Base-by-base conservation (phyloP, 2,888 invertebrate genomes). In the Chalcis sispes region DNA sequence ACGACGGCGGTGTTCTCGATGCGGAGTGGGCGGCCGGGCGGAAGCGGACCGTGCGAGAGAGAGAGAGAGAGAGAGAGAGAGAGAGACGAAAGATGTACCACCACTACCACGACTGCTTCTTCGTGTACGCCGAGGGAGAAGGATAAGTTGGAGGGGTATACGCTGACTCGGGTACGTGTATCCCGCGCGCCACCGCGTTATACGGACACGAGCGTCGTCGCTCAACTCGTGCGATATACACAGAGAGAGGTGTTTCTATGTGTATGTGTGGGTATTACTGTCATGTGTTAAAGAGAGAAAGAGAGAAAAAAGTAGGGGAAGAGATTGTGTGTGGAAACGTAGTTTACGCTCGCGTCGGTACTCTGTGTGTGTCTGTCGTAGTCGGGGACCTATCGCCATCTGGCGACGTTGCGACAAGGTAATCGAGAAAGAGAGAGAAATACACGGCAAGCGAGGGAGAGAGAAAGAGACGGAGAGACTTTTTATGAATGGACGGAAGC, bases 401-500 rank as follows among this genome's bases (percentile, higher is more conserved):
- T 88, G 84, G 84, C 83, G 87, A 83, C 82, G 82, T 80, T 80
- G 82, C 81, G 81, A 29, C 67, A 40, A 64, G 81, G 18, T 75
- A 50, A 74, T 64, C 75, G 61, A 72, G 66, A 48, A 40, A 67
- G 56, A 52, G 59, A 48, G 36, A 46, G 54, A 48, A n/a, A 52
- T 56, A 32, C 71, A 58, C 62, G 20, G 8, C 46, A 59, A 25
- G 72, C 23, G 18, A 71, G 75, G 70, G 77, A 82, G 83, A 85
- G 46, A 29, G 64, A 46, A 18, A 48, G 66, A 42, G 72, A 66
- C 58, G 72, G 75, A 72, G 77, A 83, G 82, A 86, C 88, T 89
- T 89, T 88, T 89, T 88, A 88, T 88, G 88, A 88, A 88, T 88
- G 88, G 87, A 87, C 87, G 85, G 87, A 88, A 86, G 88, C 88